Evolutionary conservation across 2,888 invertebrate genomes (phyloP).

Genomic region (Ariolimax columbianus): DNA sequence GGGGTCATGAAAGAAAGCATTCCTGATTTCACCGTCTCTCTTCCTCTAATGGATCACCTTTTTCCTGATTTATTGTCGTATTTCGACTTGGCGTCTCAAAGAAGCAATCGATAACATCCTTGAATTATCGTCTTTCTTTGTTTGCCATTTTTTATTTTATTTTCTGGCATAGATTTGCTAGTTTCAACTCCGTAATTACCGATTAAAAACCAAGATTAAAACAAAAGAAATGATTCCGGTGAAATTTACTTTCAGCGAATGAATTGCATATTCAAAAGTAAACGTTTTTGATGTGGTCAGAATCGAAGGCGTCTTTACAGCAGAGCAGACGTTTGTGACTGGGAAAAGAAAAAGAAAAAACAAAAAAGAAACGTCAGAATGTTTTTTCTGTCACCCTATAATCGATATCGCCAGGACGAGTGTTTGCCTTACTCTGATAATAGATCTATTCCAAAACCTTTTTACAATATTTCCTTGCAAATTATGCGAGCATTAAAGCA

Average conservation of each 20-base stretch:
- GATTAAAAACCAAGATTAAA: too few relatives aligned
- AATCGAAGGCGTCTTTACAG: too few relatives aligned
- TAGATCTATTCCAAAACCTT: too few relatives aligned
- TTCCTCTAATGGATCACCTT: background rate
- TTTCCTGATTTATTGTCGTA: slow-evolving; percentile 2
- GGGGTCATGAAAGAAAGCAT: background rate
- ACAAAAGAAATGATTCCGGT: background rate
- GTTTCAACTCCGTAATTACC: background rate
- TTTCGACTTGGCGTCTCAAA: background rate
- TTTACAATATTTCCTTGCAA: too few relatives aligned
- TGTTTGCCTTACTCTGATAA: too few relatives aligned
- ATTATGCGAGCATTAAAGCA: too few relatives aligned
- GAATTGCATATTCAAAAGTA: slow-evolving; percentile 5
- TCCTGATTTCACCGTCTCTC: background rate
- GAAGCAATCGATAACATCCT: slow-evolving; percentile 11
- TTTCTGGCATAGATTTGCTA: background rate
- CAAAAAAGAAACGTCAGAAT: too few relatives aligned
- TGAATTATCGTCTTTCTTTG: background rate
- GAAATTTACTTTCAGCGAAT: slow-evolving; percentile 14
- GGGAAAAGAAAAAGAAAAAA: too few relatives aligned
- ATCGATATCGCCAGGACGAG: too few relatives aligned
- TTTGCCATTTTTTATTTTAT: background rate
- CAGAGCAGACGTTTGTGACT: too few relatives aligned
- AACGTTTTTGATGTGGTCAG: background rate
- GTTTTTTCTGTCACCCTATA: too few relatives aligned